phyloP scores from a whole-genome alignment of 2,113 vertebrate species.

The Osmerus mordax region DNA sequence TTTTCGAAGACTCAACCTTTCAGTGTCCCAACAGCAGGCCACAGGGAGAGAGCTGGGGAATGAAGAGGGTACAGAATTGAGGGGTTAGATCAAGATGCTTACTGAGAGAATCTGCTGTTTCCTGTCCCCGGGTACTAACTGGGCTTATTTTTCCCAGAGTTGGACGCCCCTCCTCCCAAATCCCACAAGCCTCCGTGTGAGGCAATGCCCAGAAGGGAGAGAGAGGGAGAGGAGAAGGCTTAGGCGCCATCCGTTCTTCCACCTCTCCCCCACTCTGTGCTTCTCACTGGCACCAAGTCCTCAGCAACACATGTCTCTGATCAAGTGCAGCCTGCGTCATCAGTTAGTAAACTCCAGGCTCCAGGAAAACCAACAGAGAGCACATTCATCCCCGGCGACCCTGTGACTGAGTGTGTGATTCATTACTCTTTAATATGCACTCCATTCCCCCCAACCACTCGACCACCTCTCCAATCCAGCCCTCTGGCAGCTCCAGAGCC shows the following conservation, averaged over 20 bases:
- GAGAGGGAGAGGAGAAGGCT: conserved; percentile 24
- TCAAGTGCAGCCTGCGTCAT: conserved; percentile 78
- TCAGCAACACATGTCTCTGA: conserved; percentile 77
- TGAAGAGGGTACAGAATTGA: conserved; percentile 34
- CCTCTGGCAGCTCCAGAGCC: conserved; percentile 59
- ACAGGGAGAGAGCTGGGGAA: conserved; percentile 50
- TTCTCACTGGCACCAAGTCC: conserved; percentile 67
- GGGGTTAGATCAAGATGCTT: conserved; percentile 53
- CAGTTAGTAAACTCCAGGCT: conserved; percentile 77
- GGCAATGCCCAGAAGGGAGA: conserved; percentile 54
- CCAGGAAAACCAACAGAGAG: conserved; percentile 79
- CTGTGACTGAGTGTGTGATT: conserved; percentile 80
- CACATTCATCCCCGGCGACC: conserved; percentile 76
- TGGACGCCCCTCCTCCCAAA: conserved; percentile 26
- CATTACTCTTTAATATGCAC: conserved; percentile 76
- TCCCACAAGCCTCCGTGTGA: conserved; percentile 47
- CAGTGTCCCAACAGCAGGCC: conserved; percentile 17
- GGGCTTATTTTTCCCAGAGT: conserved; percentile 51
- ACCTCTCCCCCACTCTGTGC: conserved; percentile 43
- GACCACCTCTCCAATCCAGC: conserved; percentile 62
- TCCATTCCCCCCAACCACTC: conserved; percentile 43
- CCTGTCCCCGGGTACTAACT: conserved; percentile 54
- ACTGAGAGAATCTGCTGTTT: conserved; percentile 61
- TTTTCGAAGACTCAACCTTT: too few species aligned
- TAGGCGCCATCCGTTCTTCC: conserved; percentile 63